Evolutionary conservation across 2,888 invertebrate genomes (phyloP).

Genomic region (Platypus cylindrus): DNA sequence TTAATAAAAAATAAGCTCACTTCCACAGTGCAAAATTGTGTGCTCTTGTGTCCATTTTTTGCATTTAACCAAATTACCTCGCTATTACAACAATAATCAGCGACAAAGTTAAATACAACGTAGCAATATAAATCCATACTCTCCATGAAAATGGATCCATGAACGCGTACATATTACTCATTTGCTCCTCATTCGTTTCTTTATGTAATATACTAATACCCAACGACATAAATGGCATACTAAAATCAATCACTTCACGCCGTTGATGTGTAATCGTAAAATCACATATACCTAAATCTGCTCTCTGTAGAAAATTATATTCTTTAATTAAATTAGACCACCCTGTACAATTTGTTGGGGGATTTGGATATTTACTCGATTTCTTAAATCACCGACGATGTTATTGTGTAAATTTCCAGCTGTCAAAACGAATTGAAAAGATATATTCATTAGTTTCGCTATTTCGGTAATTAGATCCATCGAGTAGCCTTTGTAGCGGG

Average conservation of each 20-base stretch:
- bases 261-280: slow-evolving; percentile 88
- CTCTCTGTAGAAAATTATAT: slow-evolving; percentile 51
- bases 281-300: slow-evolving; percentile 91
- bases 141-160: slow-evolving; percentile 73
- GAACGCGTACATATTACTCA: slow-evolving; percentile 74
- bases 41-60: no score
- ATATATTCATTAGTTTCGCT: slow-evolving; percentile 19
- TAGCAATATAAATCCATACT: slow-evolving; percentile 83
- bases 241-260: slow-evolving; percentile 81
- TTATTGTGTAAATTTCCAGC: slow-evolving; percentile 56
- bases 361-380: slow-evolving; percentile 55
- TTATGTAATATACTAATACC: slow-evolving; percentile 75
- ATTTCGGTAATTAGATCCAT: slow-evolving; percentile 61
- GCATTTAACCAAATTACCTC: slow-evolving; percentile 29
- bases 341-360: not conserved
- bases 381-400: slow-evolving; percentile 58
- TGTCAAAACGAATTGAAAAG: slow-evolving; percentile 45
- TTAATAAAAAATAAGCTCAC: not conserved
- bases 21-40: not conserved
- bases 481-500: slow-evolving; percentile 76
- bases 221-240: slow-evolving; percentile 94
- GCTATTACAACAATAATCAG: slow-evolving; percentile 70
- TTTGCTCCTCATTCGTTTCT: slow-evolving; percentile 61
- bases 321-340: no score
- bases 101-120: slow-evolving; percentile 72